Evolutionary conservation across 2,113 vertebrate genomes (phyloP), one percentile per base, ranked within the genome.

Genomic region (Muntiacus muntjak): DNA sequence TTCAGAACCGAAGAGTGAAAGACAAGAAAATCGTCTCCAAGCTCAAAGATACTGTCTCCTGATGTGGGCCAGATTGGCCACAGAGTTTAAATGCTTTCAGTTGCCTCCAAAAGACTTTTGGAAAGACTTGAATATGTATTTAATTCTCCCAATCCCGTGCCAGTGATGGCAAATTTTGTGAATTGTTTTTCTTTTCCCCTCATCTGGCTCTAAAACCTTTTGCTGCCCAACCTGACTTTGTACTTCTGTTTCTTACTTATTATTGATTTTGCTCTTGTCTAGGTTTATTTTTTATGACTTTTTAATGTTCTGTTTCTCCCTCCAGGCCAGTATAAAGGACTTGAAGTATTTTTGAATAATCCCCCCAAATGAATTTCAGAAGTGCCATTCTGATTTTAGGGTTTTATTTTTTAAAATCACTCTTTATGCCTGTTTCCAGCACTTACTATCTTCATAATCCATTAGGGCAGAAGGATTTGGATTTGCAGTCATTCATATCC

Each of bases 1-100:
- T 99, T 99, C 99, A 99, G 98, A 99, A 99, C 95, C 99, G 99
- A 97, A 99, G 99, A 91, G 99, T 99, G 97, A 99, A 99, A 98
- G 99, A 99, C 94, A 99, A 99, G 99, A 99, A 99, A 98, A 99
- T 99, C 45, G 99, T 99, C 97, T 99, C 99, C 96, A 99, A 99
- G 98, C 99, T 99, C 97, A 99, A 99, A 98, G 99, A 99, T 88
- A 99, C 98, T n/a, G 99, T 99, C 71, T 99, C 99, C 92, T 99
- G 99, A 99, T 99, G 91, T 97, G 97, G 93, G 71, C 95, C 97
- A 15, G 97, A 96, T 91, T 97, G 96, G 78, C 95, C 94, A 71
- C 84, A 96, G 97, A 54, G 71, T 98, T 95, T 54, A 82, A 94
- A 97, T 93, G 91, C 71, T 78, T 98, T 98, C 94, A 94, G 88